Conservation (phyloP, 2,797 vertebrate genomes). For the Ceyx erithaca region DNA sequence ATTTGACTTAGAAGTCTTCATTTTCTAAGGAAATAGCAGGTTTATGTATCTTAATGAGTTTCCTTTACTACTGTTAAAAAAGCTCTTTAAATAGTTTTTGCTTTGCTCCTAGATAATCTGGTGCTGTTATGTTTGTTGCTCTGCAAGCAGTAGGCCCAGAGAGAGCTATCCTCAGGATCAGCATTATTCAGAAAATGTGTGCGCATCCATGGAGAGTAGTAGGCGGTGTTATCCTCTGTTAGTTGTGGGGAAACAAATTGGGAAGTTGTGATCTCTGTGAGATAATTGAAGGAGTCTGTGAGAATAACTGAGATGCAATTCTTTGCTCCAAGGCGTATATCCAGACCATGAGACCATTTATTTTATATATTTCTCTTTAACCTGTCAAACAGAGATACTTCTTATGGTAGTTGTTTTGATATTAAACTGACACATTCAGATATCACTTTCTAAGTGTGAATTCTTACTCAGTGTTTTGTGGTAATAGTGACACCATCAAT, state of each 20-base stretch:
- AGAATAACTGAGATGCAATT: constrained; percentile 31
- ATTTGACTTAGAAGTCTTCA: not conserved
- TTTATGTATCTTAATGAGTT: not conserved
- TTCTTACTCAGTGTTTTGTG: constrained; percentile 78
- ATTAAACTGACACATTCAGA: constrained; percentile 77
- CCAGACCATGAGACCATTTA: constrained; percentile 14
- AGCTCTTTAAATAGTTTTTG: not conserved
- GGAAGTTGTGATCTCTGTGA: not conserved
- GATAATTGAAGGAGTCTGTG: not conserved
- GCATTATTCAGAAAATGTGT: not conserved
- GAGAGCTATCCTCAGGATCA: not conserved
- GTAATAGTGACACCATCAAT: constrained; percentile 79
- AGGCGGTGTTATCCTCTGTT: not conserved
- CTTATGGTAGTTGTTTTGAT: constrained; percentile 78
- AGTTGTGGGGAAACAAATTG: not conserved
- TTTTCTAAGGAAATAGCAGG: not conserved
- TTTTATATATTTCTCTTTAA: constrained; percentile 64
- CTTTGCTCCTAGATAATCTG: not conserved
- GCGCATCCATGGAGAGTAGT: not conserved
- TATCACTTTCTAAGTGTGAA: constrained; percentile 79
- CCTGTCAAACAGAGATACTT: constrained; percentile 72
- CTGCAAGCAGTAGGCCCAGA: not conserved
- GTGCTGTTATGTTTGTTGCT: not conserved
- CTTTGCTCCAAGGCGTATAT: constrained; percentile 17
- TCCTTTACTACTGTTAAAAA: not conserved